These are phyloP conservation scores for Zaprionus camerounensis DNA, from an alignment of 1,140 invertebrate genomes.

Conservation along the genomic window DNA sequence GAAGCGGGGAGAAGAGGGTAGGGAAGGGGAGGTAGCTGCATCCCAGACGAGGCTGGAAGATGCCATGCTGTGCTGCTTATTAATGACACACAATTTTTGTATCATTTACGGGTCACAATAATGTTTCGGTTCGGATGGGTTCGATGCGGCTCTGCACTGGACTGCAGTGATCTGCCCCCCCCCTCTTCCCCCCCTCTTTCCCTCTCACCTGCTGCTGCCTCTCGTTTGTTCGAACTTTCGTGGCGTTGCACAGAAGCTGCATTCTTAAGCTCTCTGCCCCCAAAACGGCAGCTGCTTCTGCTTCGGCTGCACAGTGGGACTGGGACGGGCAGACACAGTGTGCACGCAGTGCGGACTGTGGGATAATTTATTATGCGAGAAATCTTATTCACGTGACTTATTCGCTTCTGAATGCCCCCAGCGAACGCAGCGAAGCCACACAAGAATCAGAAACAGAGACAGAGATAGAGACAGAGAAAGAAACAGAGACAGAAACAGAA, in stretches of 20 bases:
- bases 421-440: slow-evolving; percentile 44
- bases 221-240: slow-evolving; percentile 38
- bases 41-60: slow-evolving; percentile 14
- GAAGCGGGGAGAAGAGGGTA: neutral
- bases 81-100: slow-evolving; percentile 83
- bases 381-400: slow-evolving; percentile 84
- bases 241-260: slow-evolving; percentile 75
- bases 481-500: neutral
- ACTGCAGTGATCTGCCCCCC: neutral
- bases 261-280: slow-evolving; percentile 40
- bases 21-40: neutral
- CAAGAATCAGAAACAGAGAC: slow-evolving; percentile 48
- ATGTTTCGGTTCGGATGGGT: slow-evolving; percentile 52
- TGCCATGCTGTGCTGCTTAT: slow-evolving; percentile 75
- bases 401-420: slow-evolving; percentile 79
- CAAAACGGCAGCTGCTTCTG: slow-evolving; percentile 9
- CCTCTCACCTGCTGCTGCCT: slow-evolving; percentile 16
- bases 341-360: slow-evolving; percentile 21
- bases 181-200: neutral
- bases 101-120: slow-evolving; percentile 84
- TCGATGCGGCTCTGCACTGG: neutral
- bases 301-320: neutral
- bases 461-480: neutral
- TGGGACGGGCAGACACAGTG: neutral
- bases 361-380: slow-evolving; percentile 84